A percentile compares a stretch with the other conserved stretches of the same genome.
Evolutionary conservation across 2,113 vertebrate species (phyloP).

Genomic region (Psittacus erithacus): DNA sequence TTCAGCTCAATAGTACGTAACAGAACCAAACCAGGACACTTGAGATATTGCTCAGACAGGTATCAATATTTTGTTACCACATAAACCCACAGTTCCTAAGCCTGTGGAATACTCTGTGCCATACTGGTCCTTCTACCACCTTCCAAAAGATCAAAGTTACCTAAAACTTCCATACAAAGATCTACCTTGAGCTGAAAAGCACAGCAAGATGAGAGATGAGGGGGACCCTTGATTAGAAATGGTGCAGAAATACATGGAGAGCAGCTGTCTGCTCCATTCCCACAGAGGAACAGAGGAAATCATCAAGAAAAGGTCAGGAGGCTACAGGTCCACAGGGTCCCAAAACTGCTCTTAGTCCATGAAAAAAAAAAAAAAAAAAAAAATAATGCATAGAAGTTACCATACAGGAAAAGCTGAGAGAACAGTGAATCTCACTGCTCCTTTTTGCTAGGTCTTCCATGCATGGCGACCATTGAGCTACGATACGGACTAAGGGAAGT

Average conservation of each 20-base stretch:
- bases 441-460: background rate
- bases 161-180: background rate
- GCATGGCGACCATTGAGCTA: background rate
- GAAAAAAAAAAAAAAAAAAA: background rate
- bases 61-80: background rate
- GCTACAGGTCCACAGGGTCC: background rate
- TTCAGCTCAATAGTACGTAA: background rate
- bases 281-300: background rate
- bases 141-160: background rate
- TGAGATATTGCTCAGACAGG: background rate
- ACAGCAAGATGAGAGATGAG: background rate
- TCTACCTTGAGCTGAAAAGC: background rate
- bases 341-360: background rate
- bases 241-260: background rate
- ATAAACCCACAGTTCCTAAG: background rate
- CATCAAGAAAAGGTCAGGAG: background rate
- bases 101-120: background rate
- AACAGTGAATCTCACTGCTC: background rate
- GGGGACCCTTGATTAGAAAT: accelerated
- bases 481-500: background rate
- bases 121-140: background rate
- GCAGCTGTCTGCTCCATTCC: background rate
- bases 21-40: background rate
- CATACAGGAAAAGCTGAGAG: background rate
- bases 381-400: background rate